Percentiles rank a stretch among this genome's conserved stretches.
phyloP scores from a whole-genome alignment of 2,888 invertebrate genomes.

The Ashinkailepas kermadecensis region DNA sequence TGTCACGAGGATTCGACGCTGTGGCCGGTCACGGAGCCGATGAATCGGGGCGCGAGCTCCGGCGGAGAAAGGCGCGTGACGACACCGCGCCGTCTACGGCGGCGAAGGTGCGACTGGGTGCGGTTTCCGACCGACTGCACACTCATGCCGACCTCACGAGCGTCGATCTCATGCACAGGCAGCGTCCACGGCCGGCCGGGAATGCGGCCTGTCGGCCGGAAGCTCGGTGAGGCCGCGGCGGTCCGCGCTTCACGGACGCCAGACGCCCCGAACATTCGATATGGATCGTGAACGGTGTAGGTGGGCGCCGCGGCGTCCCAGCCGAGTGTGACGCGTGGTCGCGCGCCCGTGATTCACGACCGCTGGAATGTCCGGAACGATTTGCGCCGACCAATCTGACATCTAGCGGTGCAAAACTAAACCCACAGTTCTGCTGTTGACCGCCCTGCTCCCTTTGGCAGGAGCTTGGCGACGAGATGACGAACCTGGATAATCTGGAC shows the following conservation, averaged over 20 bases:
- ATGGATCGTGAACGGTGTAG: background rate
- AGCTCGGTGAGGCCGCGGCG: background rate
- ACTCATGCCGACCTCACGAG: too few species aligned
- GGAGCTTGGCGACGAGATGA: constrained; percentile 8
- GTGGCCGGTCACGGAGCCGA: too few species aligned
- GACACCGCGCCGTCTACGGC: too few species aligned
- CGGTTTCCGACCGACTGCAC: too few species aligned
- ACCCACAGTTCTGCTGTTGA: background rate
- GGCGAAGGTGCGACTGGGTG: too few species aligned
- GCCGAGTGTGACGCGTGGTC: background rate
- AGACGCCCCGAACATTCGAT: background rate
- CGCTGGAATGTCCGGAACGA: background rate
- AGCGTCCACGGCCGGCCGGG: too few species aligned
- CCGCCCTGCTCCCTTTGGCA: background rate
- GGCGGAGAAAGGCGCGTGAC: too few species aligned
- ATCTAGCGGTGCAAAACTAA: background rate
- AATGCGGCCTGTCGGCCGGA: too few species aligned
- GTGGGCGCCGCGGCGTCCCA: background rate
- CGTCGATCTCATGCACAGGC: too few species aligned
- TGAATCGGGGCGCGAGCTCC: too few species aligned
- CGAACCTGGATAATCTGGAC: constrained; percentile 86
- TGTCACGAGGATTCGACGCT: too few species aligned
- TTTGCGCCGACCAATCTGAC: background rate
- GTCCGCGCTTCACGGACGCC: background rate
- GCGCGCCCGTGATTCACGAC: background rate